Evolutionary conservation across 2,888 invertebrate species (phyloP).

Genomic region (Augiades crinisus): DNA sequence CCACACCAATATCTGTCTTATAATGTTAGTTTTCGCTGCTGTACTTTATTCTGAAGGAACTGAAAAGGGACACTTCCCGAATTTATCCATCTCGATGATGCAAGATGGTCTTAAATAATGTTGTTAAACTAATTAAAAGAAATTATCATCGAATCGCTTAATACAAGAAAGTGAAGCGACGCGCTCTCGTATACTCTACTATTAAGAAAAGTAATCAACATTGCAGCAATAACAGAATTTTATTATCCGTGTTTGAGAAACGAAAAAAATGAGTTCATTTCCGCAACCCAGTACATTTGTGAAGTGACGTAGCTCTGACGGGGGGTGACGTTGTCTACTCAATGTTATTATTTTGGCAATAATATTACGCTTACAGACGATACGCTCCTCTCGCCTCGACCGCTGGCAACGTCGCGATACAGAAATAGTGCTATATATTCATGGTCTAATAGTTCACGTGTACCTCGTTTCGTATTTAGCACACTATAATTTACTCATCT

Average conservation of each 20-base stretch:
- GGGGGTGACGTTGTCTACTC: conserved; percentile 43
- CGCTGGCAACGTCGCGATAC: conserved; percentile 13
- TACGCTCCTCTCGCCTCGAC: conserved; percentile 5
- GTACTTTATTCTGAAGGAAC: too few relatives aligned
- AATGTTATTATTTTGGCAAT: conserved; percentile 63
- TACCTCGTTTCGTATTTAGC: conserved; percentile 10
- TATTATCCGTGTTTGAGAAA: conserved; percentile 21
- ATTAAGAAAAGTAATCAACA: conserved; percentile 15
- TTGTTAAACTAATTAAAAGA: too few relatives aligned
- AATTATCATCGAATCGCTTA: too few relatives aligned
- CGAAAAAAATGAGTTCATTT: conserved; percentile 28
- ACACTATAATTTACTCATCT: not conserved
- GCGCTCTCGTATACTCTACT: too few relatives aligned
- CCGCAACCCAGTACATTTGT: conserved; percentile 11
- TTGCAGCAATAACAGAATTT: conserved; percentile 11
- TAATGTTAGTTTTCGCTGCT: too few relatives aligned
- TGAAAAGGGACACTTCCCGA: too few relatives aligned
- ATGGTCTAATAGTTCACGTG: conserved; percentile 17
- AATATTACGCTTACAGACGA: conserved; percentile 11
- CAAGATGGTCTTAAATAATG: too few relatives aligned
- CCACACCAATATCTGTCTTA: too few relatives aligned
- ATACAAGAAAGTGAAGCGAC: too few relatives aligned
- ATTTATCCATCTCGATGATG: too few relatives aligned
- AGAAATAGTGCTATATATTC: conserved; percentile 17
- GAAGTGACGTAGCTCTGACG: conserved; percentile 12